A percentile compares a stretch with the other conserved stretches of the same genome.
Evolutionary conservation across 2,888 invertebrate genomes (phyloP).

Genomic region (Drosophila ochracea): DNA sequence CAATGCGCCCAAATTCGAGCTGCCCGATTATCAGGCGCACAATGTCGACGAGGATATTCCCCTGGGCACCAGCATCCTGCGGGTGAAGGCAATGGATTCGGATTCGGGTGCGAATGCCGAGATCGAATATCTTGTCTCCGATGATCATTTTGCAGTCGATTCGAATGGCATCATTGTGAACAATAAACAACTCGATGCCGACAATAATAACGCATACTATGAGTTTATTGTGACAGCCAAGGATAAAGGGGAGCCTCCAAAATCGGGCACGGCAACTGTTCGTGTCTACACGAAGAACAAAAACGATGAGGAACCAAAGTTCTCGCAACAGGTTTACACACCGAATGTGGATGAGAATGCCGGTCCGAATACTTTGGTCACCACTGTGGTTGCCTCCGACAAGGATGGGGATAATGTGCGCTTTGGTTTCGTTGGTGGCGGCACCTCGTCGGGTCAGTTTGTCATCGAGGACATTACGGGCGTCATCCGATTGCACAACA

Average conservation of each 20-base stretch:
- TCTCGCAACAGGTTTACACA: constrained; percentile 98
- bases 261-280: constrained; percentile 96
- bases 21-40: constrained; percentile 98
- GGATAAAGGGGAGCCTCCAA: constrained; percentile 97
- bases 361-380: constrained; percentile 96
- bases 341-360: constrained; percentile 98
- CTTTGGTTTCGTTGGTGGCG: constrained; percentile 96
- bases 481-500: constrained; percentile 95
- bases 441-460: constrained; percentile 95
- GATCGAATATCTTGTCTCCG: constrained; percentile 95
- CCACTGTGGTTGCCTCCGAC: constrained; percentile 98
- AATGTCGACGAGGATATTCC: constrained; percentile 98
- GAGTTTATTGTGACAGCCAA: constrained; percentile 97
- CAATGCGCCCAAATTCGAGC: constrained; percentile 97
- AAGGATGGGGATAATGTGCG: constrained; percentile 98
- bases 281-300: constrained; percentile 98
- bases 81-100: constrained; percentile 97
- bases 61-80: constrained; percentile 95
- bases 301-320: constrained; percentile 98
- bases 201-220: constrained; percentile 98
- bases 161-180: constrained; percentile 96
- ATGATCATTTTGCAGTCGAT: constrained; percentile 98
- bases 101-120: constrained; percentile 98
- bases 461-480: constrained; percentile 98
- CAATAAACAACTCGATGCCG: constrained; percentile 96